phyloP scores from a whole-genome alignment of 1,140 invertebrate genomes.

The Pararge aegeria region DNA sequence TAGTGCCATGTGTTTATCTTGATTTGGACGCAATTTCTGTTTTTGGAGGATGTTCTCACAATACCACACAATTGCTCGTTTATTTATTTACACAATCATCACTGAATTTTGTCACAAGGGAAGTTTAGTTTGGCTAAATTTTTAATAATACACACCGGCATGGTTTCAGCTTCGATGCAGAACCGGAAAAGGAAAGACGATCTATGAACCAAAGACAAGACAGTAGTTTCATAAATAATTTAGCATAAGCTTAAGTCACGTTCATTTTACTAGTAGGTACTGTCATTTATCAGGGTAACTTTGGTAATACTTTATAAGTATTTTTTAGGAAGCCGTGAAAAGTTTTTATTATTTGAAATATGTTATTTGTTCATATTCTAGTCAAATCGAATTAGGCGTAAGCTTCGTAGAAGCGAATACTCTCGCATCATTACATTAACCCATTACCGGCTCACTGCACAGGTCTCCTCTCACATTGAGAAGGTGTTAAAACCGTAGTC shows the following conservation, averaged over 20 bases:
- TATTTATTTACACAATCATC: slow-evolving; percentile 22
- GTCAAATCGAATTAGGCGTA: not conserved
- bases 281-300: too few relatives aligned
- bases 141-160: slow-evolving; percentile 77
- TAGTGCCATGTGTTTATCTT: slow-evolving; percentile 74
- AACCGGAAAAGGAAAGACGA: slow-evolving; percentile 78
- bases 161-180: slow-evolving; percentile 79
- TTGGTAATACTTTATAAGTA: too few relatives aligned
- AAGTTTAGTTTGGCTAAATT: slow-evolving; percentile 28
- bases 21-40: slow-evolving; percentile 37
- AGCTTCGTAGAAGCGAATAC: too few relatives aligned
- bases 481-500: too few relatives aligned
- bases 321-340: too few relatives aligned
- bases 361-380: too few relatives aligned
- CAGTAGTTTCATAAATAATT: slow-evolving; percentile 24
- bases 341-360: too few relatives aligned
- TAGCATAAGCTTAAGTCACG: slow-evolving; percentile 15
- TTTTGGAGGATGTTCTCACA: slow-evolving; percentile 12
- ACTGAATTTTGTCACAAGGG: slow-evolving; percentile 23
- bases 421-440: too few relatives aligned
- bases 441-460: too few relatives aligned
- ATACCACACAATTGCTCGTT: not conserved
- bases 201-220: slow-evolving; percentile 52
- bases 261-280: slow-evolving; percentile 24
- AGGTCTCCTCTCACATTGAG: too few relatives aligned